Evolutionary conservation across 2,888 invertebrate species (phyloP).

Genomic region (Falcaria lacertinaria): DNA sequence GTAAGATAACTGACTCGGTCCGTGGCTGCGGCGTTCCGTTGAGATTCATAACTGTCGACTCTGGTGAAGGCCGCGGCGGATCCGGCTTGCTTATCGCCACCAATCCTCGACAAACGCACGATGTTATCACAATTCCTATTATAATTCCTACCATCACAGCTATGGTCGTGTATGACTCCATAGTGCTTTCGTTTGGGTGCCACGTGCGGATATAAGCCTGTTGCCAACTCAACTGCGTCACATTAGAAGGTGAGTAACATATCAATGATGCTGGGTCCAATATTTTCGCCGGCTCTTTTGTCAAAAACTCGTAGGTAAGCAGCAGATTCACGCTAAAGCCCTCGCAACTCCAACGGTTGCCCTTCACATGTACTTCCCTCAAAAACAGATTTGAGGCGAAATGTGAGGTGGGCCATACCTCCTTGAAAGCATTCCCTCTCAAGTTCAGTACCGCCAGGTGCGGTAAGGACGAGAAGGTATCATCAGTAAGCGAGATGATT

Average conservation of each 20-base stretch:
- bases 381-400: conserved; percentile 82
- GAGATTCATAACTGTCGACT: conserved; percentile 61
- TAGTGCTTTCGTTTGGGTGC: conserved; percentile 62
- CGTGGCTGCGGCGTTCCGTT: conserved; percentile 44
- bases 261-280: conserved; percentile 67
- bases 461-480: conserved; percentile 81
- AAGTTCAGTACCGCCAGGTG: conserved; percentile 82
- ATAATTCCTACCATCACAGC: conserved; percentile 75
- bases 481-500: conserved; percentile 79
- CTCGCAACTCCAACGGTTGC: conserved; percentile 89
- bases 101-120: conserved; percentile 76
- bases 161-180: conserved; percentile 76
- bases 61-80: conserved; percentile 48
- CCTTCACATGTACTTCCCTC: conserved; percentile 80
- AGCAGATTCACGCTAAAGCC: conserved; percentile 80
- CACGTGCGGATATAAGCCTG: conserved; percentile 83
- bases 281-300: conserved; percentile 74
- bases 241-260: conserved; percentile 83
- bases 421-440: conserved; percentile 85
- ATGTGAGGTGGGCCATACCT: conserved; percentile 79
- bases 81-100: conserved; percentile 62
- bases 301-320: conserved; percentile 81
- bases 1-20: conserved; percentile 49
- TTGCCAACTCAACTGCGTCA: conserved; percentile 84
- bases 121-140: conserved; percentile 75